These are phyloP conservation scores for Ochlodes sylvanus DNA, from an alignment of 2,888 invertebrate genomes.

Conservation along the genomic window DNA sequence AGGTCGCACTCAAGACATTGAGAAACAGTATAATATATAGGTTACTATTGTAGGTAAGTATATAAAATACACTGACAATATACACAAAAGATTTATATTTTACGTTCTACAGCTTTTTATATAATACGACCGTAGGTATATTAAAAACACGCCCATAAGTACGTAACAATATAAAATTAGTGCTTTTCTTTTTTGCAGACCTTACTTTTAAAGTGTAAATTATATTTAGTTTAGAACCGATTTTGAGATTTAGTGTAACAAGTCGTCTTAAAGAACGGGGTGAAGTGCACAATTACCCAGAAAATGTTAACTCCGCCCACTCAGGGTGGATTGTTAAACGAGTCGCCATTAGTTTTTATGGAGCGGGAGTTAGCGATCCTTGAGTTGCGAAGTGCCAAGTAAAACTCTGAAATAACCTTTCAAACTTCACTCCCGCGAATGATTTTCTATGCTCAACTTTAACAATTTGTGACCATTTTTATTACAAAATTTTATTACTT, in stretches of 20 bases:
- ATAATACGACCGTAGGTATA: too few relatives aligned
- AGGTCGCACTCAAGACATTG: too few relatives aligned
- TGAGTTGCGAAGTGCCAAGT: conserved; percentile 50
- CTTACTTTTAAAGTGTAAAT: conserved; percentile 37
- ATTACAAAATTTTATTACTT: background rate
- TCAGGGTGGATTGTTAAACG: conserved; percentile 51
- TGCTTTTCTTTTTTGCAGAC: background rate
- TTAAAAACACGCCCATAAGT: too few relatives aligned
- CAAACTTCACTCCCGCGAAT: conserved; percentile 42
- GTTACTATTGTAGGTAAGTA: too few relatives aligned
- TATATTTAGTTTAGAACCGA: conserved; percentile 38
- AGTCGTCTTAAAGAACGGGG: conserved; percentile 35
- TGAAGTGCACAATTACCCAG: conserved; percentile 38
- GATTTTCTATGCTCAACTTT: conserved; percentile 15
- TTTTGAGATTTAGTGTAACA: conserved; percentile 33
- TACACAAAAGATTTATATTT: too few relatives aligned
- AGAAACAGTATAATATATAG: too few relatives aligned
- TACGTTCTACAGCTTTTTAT: too few relatives aligned
- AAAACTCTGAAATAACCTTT: conserved; percentile 55
- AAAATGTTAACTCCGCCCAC: conserved; percentile 37
- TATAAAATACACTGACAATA: too few relatives aligned
- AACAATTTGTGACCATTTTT: background rate
- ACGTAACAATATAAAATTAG: too few relatives aligned
- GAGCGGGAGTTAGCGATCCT: conserved; percentile 55
- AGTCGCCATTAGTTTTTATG: conserved; percentile 67